These are phyloP conservation scores for Tenthredo notha DNA, from an alignment of 2,888 invertebrate species.

Conservation along the genomic window DNA sequence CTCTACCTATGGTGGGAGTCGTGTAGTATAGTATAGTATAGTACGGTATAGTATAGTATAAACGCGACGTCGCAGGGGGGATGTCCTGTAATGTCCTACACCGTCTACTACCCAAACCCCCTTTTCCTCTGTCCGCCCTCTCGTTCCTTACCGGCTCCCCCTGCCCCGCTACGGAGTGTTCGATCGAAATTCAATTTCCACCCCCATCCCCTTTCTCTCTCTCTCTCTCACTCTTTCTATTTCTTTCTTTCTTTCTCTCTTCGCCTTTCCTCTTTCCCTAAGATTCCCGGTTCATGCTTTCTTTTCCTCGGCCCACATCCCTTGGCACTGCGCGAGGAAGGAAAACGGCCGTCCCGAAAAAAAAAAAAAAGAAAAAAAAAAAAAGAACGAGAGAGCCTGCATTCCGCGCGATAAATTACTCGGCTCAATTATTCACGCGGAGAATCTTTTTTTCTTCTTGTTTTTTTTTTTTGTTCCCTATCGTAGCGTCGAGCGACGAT, in stretches of 20 bases:
- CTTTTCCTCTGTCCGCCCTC: conserved; percentile 8
- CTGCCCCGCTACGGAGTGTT: conserved; percentile 68
- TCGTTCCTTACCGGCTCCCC: conserved; percentile 52
- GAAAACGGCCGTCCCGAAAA: conserved; percentile 6
- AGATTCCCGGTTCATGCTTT: conserved; percentile 48
- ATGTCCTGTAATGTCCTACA: conserved; percentile 74
- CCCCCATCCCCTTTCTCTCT: conserved; percentile 67
- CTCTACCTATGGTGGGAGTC: background rate
- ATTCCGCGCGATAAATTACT: conserved; percentile 76
- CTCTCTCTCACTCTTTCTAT: conserved; percentile 52
- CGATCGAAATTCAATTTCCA: conserved; percentile 78
- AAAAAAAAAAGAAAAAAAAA: background rate
- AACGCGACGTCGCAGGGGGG: conserved; percentile 27
- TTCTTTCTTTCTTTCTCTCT: conserved; percentile 33
- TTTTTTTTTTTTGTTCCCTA: background rate
- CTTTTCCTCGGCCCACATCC: conserved; percentile 36
- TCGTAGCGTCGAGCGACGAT: background rate
- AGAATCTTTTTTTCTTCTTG: conserved; percentile 56
- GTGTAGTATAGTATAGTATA: background rate
- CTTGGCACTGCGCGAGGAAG: background rate
- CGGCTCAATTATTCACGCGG: conserved; percentile 76
- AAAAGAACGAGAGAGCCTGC: conserved; percentile 69
- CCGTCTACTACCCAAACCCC: conserved; percentile 61
- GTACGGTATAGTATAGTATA: background rate
- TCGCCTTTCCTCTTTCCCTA: conserved; percentile 56